Evolutionary conservation across 1,140 invertebrate genomes (phyloP), one percentile per base, ranked within the genome.

Genomic region (Anastatus disparis): DNA sequence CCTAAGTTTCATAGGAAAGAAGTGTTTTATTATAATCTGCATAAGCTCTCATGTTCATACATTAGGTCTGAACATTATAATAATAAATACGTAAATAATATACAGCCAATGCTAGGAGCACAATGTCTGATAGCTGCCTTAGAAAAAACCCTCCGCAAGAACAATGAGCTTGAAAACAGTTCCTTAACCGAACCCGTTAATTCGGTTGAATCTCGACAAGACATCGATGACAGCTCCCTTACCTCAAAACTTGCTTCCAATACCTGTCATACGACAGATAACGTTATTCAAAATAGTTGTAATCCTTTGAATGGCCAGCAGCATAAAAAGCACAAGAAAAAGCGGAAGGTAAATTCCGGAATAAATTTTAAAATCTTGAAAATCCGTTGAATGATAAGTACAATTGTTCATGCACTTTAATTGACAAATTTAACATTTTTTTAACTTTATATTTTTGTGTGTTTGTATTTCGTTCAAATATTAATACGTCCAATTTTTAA

Each of bases 261-360:
- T 78, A 76, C 74, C 65, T 83, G 78, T 81, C 77, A 78, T 70
- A 76, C 67, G 79, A 79, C 79, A 77, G 78, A 78, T 70, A 73
- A 82, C 73, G 74, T 79, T 68, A 76, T 76, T 76, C 77, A 82
- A 79, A 75, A 79, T 80, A 79, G 72, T 70, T 77, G 78, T 75
- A 81, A 79, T 67, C 74, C 80, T 56, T 77, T 82, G 75, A 79
- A 77, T 71, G 75, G 78, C 72, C 81, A 81, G 73, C 81, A 81
- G 76, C 75, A 79, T 74, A 82, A 82, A 82, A 82, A 82, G 75
- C 74, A 78, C 81, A 83, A 83, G 81, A 83, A 82, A 83, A 83
- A 80, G 71, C 80, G 77, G 80, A 83, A 83, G 81, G 81, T 83
- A 83, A 83, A 81, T 67, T 71, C 62, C 56, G 66, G 73, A 74